A percentile compares a stretch with the other conserved stretches of the same genome.
Evolutionary conservation across 1,140 invertebrate genomes (phyloP).

Genomic region (Bilobella aurantiaca): DNA sequence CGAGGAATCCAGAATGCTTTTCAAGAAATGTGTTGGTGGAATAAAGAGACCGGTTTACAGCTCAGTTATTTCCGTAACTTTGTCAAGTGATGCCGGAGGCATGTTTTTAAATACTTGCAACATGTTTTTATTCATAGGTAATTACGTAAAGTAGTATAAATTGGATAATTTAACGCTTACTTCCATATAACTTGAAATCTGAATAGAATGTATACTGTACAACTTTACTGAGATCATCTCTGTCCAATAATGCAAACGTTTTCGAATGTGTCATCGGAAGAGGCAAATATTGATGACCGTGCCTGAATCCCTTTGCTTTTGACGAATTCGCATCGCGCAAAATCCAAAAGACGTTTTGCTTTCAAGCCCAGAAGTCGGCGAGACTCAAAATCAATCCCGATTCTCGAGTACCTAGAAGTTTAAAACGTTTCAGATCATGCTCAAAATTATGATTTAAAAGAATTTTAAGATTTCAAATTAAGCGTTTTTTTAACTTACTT

Average conservation of each 20-base stretch:
- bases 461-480: neutral
- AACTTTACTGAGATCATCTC: too few relatives aligned
- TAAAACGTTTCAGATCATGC: neutral
- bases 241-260: neutral
- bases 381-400: constrained; percentile 3
- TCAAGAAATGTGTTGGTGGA: too few relatives aligned
- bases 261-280: neutral
- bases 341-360: constrained; percentile 28
- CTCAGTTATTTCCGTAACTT: too few relatives aligned
- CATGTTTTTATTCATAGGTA: too few relatives aligned
- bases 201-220: too few relatives aligned
- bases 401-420: constrained; percentile 15
- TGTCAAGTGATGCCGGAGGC: too few relatives aligned
- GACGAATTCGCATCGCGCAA: constrained; percentile 11
- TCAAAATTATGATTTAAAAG: neutral
- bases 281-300: neutral
- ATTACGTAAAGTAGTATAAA: too few relatives aligned
- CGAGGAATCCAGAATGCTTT: too few relatives aligned
- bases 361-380: constrained; percentile 15
- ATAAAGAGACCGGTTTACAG: too few relatives aligned
- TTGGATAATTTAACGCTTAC: too few relatives aligned
- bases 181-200: too few relatives aligned
- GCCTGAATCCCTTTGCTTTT: constrained; percentile 5
- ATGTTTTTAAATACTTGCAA: too few relatives aligned
- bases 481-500: constrained; percentile 12